Evolutionary conservation across 2,797 vertebrate genomes (phyloP).

Genomic region (Leptodactylus fallax): DNA sequence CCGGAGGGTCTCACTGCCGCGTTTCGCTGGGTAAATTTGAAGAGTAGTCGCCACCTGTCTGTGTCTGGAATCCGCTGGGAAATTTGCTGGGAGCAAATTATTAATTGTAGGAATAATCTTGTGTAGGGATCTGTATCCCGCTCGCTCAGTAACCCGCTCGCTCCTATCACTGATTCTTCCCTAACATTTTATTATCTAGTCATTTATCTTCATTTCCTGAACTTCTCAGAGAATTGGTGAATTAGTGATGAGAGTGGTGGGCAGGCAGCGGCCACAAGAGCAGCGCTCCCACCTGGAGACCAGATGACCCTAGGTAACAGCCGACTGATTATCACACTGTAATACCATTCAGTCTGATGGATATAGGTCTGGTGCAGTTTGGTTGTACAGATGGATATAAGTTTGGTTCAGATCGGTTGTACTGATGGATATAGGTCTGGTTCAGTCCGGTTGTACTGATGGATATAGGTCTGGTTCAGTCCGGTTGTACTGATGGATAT

Average conservation of each 20-base stretch:
- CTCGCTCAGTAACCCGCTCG: no score
- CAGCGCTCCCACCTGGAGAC: no score
- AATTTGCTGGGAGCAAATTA: slow-evolving; percentile 37
- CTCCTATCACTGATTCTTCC: neutral
- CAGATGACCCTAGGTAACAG: no score
- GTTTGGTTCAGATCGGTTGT: no score
- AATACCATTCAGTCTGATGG: no score
- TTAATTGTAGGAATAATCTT: slow-evolving; percentile 40
- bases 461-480: no score
- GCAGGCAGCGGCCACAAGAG: neutral
- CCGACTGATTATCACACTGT: no score
- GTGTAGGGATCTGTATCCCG: slow-evolving; percentile 15
- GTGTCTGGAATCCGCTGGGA: slow-evolving; percentile 17
- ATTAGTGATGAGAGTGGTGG: neutral
- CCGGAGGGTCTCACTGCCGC: neutral
- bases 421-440: no score
- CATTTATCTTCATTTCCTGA: slow-evolving; percentile 39
- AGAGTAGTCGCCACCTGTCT: slow-evolving; percentile 15
- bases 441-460: no score
- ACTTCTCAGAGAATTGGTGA: neutral
- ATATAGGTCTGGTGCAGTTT: no score
- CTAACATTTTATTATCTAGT: slow-evolving; percentile 35
- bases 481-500: no score
- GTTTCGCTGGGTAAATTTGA: slow-evolving; percentile 48
- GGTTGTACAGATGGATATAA: no score